phyloP scores from a whole-genome alignment of 2,113 vertebrate species.

The Bombycilla garrulus region DNA sequence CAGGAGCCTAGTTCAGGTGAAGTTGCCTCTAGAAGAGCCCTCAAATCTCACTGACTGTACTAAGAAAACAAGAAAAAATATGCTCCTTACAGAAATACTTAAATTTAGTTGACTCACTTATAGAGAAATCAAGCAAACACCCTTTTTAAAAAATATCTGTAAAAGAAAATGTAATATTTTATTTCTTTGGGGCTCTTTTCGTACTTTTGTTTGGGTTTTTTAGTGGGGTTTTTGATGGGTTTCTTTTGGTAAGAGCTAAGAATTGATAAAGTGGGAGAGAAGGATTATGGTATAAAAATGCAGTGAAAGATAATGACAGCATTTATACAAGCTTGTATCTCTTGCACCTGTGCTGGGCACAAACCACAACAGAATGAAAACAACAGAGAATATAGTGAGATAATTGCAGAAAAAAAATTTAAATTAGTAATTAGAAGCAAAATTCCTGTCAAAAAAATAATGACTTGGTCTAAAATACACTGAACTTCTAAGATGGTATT shows the following conservation, averaged over 20 bases:
- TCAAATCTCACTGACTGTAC: background rate
- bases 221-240: background rate
- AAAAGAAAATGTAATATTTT: background rate
- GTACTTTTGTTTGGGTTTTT: background rate
- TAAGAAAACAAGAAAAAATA: background rate
- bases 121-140: background rate
- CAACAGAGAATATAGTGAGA: background rate
- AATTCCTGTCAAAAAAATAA: background rate
- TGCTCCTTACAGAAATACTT: background rate
- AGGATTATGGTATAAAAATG: background rate
- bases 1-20: background rate
- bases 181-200: background rate
- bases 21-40: background rate
- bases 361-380: background rate
- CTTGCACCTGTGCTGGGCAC: background rate
- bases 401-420: background rate
- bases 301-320: background rate
- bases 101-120: background rate
- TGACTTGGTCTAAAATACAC: background rate
- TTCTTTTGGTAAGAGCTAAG: background rate
- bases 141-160: background rate
- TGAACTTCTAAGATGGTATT: background rate
- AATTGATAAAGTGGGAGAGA: fast-evolving
- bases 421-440: background rate
- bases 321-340: background rate